A percentile compares a stretch with the other conserved stretches of the same genome.
These are phyloP conservation scores for Octopus bimaculoides DNA, from an alignment of 1,140 invertebrate genomes.

Conservation along the genomic window DNA sequence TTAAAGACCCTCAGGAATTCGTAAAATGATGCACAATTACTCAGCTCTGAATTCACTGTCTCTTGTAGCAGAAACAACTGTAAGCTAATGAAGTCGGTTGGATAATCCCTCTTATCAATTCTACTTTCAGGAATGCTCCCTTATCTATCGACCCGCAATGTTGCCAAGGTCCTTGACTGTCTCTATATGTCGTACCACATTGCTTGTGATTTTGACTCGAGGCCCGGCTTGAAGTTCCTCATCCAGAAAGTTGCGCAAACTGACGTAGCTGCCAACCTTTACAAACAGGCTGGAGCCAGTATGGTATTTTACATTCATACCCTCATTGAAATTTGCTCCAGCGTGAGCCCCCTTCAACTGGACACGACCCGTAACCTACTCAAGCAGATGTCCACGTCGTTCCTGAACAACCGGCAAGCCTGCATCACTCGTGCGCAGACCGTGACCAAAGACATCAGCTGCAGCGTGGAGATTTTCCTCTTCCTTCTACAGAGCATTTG, in stretches of 20 bases:
- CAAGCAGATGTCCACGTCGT: conserved; percentile 8
- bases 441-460: neutral
- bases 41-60: no score
- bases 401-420: conserved; percentile 17
- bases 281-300: conserved; percentile 86
- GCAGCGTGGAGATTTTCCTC: conserved; percentile 45
- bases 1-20: no score
- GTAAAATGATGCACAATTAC: no score
- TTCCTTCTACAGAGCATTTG: conserved; percentile 59
- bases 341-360: conserved; percentile 63
- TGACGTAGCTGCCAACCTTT: conserved; percentile 84
- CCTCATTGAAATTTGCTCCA: conserved; percentile 75
- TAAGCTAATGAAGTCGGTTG: no score
- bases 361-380: conserved; percentile 50
- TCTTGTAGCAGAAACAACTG: no score
- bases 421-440: conserved; percentile 3
- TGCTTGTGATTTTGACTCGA: conserved; percentile 80
- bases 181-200: conserved; percentile 77
- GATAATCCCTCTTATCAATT: no score
- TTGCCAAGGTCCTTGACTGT: conserved; percentile 72
- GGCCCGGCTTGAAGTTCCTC: conserved; percentile 88
- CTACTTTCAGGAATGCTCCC: conserved; percentile 57
- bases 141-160: conserved; percentile 59
- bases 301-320: conserved; percentile 88
- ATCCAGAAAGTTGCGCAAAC: conserved; percentile 88